Base-by-base conservation (phyloP, 2,113 vertebrate genomes). In the Zingel zingel region DNA sequence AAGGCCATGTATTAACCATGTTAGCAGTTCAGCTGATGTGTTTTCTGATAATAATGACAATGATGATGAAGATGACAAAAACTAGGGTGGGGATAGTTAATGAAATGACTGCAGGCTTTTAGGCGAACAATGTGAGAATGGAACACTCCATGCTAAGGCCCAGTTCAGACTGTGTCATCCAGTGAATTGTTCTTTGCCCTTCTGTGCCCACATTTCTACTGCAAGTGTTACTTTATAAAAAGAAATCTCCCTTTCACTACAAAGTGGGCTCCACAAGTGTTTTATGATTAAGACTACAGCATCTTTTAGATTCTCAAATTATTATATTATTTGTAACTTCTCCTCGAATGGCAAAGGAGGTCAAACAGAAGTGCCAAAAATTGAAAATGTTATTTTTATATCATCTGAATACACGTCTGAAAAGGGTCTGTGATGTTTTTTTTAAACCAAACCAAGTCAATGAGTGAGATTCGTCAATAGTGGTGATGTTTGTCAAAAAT, bases 101-200 rank as follows among this genome's bases (percentile, higher is more conserved):
- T 90, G 87, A 93, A 27, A 86, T 92, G 91, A 86, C 25, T 69
- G 84, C 86, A 90, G 80, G 85, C 90, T 82, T 87, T 84, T 56
- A 89, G 82, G 66, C 74, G 67, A 1, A 79, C 43, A 39, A 74
- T n/a, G 84, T 91, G 85, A 90, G 69, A 51, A 77, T 85, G 82
- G 74, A 80, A 77, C 72, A 88, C 89, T 86, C 85, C 95, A 95
- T 95, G 94, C 95, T 81, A 78, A 86, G 80, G 76, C 86, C 89
- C 86, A 30, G 54, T 92, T 93, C 92, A 93, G 92, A 94, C 71
- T 0, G 59, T 76, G 57, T 81, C 51, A 79, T 83, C 75, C 82
- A 90, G 68, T 3, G 61, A 78, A 36, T 10, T 48, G 5, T 16
- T 63, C 15, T 6, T 63, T 50, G 1, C 14, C n/a, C 18, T 74